phyloP scores from a whole-genome alignment of 1,140 invertebrate genomes.

The Limonius californicus region DNA sequence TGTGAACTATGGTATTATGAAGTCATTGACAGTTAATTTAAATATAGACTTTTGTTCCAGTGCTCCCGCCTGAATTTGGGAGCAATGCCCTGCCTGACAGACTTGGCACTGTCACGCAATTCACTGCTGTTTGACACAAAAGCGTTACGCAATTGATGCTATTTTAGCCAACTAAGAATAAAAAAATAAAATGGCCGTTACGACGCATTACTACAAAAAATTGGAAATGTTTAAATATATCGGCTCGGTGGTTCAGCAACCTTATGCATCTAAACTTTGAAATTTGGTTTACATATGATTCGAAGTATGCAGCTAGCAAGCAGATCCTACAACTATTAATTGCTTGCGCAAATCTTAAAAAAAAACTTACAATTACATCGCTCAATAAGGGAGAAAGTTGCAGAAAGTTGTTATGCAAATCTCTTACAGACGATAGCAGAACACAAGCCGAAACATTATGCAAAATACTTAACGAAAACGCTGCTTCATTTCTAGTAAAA shows the following conservation, averaged over 20 bases:
- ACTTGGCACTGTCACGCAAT: conserved; percentile 16
- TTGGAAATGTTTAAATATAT: neutral
- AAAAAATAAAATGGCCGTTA: conserved; percentile 4
- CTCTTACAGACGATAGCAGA: too few relatives aligned
- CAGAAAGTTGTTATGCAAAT: neutral
- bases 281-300: too few relatives aligned
- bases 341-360: neutral
- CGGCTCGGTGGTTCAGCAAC: neutral
- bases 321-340: too few relatives aligned
- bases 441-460: too few relatives aligned
- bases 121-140: conserved; percentile 9
- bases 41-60: conserved; percentile 34
- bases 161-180: conserved; percentile 4
- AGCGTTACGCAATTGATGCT: conserved; percentile 11
- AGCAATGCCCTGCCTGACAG: conserved; percentile 31
- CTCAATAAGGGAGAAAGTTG: neutral
- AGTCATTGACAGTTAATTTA: conserved; percentile 36
- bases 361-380: neutral
- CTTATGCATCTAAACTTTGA: neutral
- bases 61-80: conserved; percentile 33
- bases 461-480: too few relatives aligned
- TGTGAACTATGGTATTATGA: conserved; percentile 9
- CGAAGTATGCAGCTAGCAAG: too few relatives aligned
- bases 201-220: neutral
- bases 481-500: too few relatives aligned